Conservation (phyloP, 2,888 invertebrate species). For the Sarcophaga caerulescens region DNA sequence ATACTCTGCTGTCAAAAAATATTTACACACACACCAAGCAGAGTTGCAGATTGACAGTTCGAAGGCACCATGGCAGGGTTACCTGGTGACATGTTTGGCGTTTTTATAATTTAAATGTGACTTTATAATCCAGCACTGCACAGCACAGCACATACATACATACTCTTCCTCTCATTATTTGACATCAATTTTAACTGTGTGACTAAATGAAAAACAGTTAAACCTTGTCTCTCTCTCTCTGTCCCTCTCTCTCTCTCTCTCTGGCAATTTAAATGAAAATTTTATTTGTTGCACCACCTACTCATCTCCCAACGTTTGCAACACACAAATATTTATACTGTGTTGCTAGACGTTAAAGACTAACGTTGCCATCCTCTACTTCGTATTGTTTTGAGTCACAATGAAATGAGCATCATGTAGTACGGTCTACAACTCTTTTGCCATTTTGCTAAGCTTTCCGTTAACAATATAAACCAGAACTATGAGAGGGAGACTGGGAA, state of each 20-base stretch:
- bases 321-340: too few species aligned
- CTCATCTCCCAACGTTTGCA: too few species aligned
- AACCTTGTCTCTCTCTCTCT: neutral
- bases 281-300: neutral
- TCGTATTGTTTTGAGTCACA: too few species aligned
- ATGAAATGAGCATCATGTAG: too few species aligned
- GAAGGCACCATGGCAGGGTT: neutral
- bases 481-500: neutral
- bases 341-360: too few species aligned
- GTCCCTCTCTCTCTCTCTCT: too few species aligned
- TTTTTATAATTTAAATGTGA: conserved; percentile 15
- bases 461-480: too few species aligned
- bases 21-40: neutral
- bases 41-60: neutral
- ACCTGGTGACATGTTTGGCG: conserved; percentile 26
- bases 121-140: neutral
- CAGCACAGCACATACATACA: too few species aligned
- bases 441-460: too few species aligned
- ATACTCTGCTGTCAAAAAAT: neutral
- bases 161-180: neutral
- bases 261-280: conserved; percentile 13
- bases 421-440: too few species aligned
- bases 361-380: too few species aligned
- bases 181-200: neutral
- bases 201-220: neutral